A percentile compares a stretch with the other conserved stretches of the same genome.
These are phyloP conservation scores for Melanocharis versteri DNA, from an alignment of 2,113 vertebrate species.

Conservation along the genomic window DNA sequence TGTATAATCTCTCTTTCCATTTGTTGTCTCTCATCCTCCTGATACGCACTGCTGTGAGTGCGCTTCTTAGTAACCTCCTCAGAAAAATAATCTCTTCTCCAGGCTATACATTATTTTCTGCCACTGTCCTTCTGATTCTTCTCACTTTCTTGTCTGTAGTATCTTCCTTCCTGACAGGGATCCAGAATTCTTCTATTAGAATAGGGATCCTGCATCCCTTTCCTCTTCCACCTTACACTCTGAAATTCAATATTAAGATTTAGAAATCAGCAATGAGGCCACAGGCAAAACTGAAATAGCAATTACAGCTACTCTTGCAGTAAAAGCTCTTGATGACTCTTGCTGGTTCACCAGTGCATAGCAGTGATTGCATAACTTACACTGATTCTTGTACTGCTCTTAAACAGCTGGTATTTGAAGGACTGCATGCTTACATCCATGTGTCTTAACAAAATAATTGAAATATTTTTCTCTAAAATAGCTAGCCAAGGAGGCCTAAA, in stretches of 20 bases:
- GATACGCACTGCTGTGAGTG: accelerated
- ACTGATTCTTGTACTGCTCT: background rate
- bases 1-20: background rate
- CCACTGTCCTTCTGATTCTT: background rate
- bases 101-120: background rate
- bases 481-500: background rate
- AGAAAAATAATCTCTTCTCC: background rate
- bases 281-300: background rate
- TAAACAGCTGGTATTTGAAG: background rate
- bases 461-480: background rate
- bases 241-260: background rate
- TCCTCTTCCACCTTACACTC: background rate
- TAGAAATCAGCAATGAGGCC: background rate
- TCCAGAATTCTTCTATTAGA: background rate
- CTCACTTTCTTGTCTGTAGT: background rate
- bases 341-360: background rate
- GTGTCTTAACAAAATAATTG: background rate
- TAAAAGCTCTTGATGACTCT: background rate
- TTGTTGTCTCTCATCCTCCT: background rate
- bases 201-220: background rate
- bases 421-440: background rate
- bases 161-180: background rate
- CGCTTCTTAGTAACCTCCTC: background rate
- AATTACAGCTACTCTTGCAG: background rate
- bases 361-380: background rate